Conservation (phyloP, 2,797 vertebrate genomes). For the Pempheris klunzingeri region DNA sequence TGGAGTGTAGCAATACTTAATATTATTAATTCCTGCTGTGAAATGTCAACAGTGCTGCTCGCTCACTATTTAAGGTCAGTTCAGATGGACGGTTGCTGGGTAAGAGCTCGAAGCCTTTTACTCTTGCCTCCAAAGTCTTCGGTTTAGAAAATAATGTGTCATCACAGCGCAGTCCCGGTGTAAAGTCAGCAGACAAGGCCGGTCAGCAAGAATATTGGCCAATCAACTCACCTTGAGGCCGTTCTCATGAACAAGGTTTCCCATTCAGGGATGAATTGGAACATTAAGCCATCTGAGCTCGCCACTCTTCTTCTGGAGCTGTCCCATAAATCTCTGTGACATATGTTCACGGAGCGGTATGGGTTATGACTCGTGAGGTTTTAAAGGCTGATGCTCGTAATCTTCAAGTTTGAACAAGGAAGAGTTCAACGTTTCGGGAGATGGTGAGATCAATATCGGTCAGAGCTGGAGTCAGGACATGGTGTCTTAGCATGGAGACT, state of each 20-base stretch:
- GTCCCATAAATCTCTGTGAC: not conserved
- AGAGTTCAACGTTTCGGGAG: not conserved
- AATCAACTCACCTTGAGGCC: constrained; percentile 9
- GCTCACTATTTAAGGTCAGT: not conserved
- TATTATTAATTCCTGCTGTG: constrained; percentile 4
- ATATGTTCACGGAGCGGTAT: not conserved
- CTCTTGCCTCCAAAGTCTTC: not conserved
- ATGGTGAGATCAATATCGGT: not conserved
- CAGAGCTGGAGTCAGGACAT: not conserved
- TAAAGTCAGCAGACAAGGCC: constrained; percentile 14
- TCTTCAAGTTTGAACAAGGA: not conserved
- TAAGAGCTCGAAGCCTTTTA: not conserved
- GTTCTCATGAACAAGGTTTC: not conserved
- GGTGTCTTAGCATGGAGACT: not conserved
- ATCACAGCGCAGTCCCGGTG: not conserved
- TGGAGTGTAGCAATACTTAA: not conserved
- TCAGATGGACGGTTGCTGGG: not conserved
- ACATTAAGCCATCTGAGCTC: not conserved
- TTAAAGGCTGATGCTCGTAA: not conserved
- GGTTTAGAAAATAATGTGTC: not conserved
- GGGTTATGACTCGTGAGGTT: not conserved
- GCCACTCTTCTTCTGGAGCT: not conserved
- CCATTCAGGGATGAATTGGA: not conserved
- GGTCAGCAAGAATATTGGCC: not conserved
- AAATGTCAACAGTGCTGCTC: constrained; percentile 4